Evolutionary conservation across 2,797 vertebrate genomes (phyloP).

Genomic region (Catharus ustulatus): DNA sequence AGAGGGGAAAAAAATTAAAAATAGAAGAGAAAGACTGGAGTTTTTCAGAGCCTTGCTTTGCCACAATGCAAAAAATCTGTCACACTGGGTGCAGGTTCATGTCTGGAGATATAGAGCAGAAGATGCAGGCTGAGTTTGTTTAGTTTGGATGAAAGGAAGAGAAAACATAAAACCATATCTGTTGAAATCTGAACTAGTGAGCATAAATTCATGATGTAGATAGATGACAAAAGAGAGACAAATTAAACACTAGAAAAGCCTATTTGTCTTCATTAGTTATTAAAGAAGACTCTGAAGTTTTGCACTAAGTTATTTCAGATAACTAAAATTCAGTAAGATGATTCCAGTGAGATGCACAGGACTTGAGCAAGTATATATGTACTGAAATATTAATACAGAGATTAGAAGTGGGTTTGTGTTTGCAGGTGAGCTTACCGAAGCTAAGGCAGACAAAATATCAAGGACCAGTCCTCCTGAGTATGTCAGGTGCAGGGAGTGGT

Average conservation of each 20-base stretch:
- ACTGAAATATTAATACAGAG: not conserved
- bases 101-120: not conserved
- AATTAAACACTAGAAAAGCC: not conserved
- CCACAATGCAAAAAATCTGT: not conserved
- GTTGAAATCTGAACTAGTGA: not conserved
- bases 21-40: not conserved
- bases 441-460: not conserved
- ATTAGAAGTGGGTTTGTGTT: not conserved
- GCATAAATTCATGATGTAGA: not conserved
- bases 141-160: not conserved
- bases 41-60: not conserved
- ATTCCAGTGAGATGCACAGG: not conserved
- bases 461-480: not conserved
- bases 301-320: not conserved
- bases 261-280: not conserved
- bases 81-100: not conserved
- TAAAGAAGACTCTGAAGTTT: not conserved
- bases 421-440: not conserved
- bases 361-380: not conserved
- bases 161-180: not conserved
- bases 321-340: not conserved
- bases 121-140: not conserved
- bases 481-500: rapidly evolving
- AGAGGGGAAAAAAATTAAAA: not conserved
- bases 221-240: not conserved